phyloP scores from a whole-genome alignment of 1,140 invertebrate genomes.

The Drosophila asahinai region DNA sequence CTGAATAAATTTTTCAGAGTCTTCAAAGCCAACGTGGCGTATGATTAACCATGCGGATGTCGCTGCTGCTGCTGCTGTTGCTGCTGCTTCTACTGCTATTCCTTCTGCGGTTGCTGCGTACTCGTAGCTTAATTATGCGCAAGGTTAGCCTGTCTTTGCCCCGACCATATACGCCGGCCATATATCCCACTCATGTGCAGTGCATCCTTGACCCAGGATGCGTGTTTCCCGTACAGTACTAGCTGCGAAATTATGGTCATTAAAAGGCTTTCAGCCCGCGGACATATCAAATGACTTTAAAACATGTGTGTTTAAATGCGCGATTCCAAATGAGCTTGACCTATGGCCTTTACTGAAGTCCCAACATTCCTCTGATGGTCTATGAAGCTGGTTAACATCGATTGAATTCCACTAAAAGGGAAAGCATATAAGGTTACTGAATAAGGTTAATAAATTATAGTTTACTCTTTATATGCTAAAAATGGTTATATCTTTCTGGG shows the following conservation, averaged over 20 bases:
- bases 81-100: conserved; percentile 16
- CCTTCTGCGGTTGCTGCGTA: conserved; percentile 56
- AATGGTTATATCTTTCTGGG: too few relatives aligned
- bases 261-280: conserved; percentile 69
- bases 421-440: too few relatives aligned
- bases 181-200: conserved; percentile 28
- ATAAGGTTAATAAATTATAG: too few relatives aligned
- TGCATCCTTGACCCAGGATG: conserved; percentile 70
- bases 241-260: conserved; percentile 59
- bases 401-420: not conserved
- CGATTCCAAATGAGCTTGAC: conserved; percentile 16
- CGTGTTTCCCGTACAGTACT: conserved; percentile 3
- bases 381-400: too few relatives aligned
- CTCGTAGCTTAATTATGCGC: conserved; percentile 67
- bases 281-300: conserved; percentile 53
- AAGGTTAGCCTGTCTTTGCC: conserved; percentile 41
- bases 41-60: conserved; percentile 77
- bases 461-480: too few relatives aligned
- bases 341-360: conserved; percentile 8
- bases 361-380: not conserved
- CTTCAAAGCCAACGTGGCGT: conserved; percentile 59
- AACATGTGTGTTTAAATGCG: conserved; percentile 31
- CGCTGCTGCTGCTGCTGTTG: conserved; percentile 30
- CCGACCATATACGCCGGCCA: not conserved
- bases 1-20: conserved; percentile 63